A percentile compares a stretch with the other conserved stretches of the same genome.
phyloP scores from a whole-genome alignment of 2,797 vertebrate genomes.

The Muscicapa striata region DNA sequence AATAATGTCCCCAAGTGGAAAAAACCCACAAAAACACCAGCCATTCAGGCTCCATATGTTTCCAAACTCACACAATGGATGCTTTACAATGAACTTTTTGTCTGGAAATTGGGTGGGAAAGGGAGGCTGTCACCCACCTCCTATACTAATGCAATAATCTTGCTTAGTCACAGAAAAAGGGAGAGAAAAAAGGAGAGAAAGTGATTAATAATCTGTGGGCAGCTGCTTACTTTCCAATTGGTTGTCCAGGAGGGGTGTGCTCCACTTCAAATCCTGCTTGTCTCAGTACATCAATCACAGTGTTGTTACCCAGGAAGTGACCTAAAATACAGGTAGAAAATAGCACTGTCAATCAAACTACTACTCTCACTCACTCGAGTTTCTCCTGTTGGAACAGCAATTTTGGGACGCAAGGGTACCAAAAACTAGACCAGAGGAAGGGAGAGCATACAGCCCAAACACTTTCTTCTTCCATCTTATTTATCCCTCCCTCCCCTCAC shows the following conservation, averaged over 20 bases:
- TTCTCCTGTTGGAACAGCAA: background rate
- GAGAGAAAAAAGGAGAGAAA: conserved; percentile 41
- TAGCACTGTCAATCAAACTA: conserved; percentile 54
- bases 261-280: conserved; percentile 93
- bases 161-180: conserved; percentile 9
- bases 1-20: background rate
- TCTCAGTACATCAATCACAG: conserved; percentile 93
- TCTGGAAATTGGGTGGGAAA: conserved; percentile 12
- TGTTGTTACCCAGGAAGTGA: conserved; percentile 98
- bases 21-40: background rate
- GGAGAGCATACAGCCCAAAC: background rate
- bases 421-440: background rate
- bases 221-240: conserved; percentile 84
- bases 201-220: conserved; percentile 37
- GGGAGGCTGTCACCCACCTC: background rate
- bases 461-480: background rate
- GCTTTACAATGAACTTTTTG: conserved; percentile 1
- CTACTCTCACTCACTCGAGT: conserved; percentile 11
- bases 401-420: background rate
- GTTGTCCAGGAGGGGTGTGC: conserved; percentile 86
- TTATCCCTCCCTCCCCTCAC: background rate
- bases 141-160: background rate
- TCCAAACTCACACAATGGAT: background rate
- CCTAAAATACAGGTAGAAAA: conserved; percentile 80
- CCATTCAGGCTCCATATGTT: background rate